A percentile compares a stretch with the other conserved stretches of the same genome.
These are phyloP conservation scores for Erinaceus europaeus DNA, from an alignment of 2,113 vertebrate species.

Conservation along the genomic window DNA sequence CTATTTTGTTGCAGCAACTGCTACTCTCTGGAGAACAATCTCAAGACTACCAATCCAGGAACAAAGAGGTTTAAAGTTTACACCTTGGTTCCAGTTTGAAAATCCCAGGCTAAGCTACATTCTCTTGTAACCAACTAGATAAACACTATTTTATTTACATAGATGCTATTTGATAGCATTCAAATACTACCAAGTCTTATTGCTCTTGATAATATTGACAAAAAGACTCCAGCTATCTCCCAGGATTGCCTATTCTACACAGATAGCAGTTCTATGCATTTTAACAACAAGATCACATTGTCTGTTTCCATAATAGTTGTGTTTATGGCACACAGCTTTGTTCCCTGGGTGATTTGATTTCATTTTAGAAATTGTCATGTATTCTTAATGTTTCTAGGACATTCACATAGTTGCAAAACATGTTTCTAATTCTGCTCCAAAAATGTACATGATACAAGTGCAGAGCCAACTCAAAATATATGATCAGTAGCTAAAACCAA, in stretches of 20 bases:
- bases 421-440: slow-evolving; percentile 30
- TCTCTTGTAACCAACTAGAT: slow-evolving; percentile 47
- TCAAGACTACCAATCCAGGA: slow-evolving; percentile 56
- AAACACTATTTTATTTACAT: slow-evolving; percentile 68
- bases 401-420: neutral
- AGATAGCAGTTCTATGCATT: slow-evolving; percentile 27
- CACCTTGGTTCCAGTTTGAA: slow-evolving; percentile 50
- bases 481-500: neutral
- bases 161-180: slow-evolving; percentile 63
- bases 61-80: slow-evolving; percentile 64
- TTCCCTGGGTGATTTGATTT: slow-evolving; percentile 42
- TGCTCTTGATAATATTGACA: slow-evolving; percentile 60
- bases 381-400: slow-evolving; percentile 38
- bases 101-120: slow-evolving; percentile 55
- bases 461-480: neutral
- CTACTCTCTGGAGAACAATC: slow-evolving; percentile 51
- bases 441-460: slow-evolving; percentile 6
- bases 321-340: slow-evolving; percentile 16
- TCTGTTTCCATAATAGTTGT: slow-evolving; percentile 21
- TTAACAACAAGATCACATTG: slow-evolving; percentile 18
- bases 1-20: neutral
- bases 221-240: slow-evolving; percentile 31
- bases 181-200: slow-evolving; percentile 57
- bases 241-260: slow-evolving; percentile 37
- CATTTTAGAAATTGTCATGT: slow-evolving; percentile 43